These are phyloP conservation scores for Pharmacophagus antenor DNA, from an alignment of 2,888 invertebrate genomes.

Conservation along the genomic window DNA sequence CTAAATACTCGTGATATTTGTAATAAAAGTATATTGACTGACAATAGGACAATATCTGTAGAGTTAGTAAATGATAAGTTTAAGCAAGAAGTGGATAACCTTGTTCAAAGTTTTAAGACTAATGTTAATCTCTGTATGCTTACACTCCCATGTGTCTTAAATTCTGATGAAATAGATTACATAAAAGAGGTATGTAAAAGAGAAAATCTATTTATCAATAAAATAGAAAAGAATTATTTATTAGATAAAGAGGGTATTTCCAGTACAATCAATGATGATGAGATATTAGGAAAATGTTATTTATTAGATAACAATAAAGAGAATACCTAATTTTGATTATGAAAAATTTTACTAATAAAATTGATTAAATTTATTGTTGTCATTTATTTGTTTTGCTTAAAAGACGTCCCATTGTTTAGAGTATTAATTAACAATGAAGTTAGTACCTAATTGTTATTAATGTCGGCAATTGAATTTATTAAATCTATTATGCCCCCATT, in stretches of 20 bases:
- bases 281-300: slow-evolving; percentile 3
- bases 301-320: not conserved
- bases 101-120: slow-evolving; percentile 69
- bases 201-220: slow-evolving; percentile 68
- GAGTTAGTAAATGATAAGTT: slow-evolving; percentile 58
- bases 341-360: too few relatives aligned
- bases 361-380: too few relatives aligned
- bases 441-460: too few relatives aligned
- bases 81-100: slow-evolving; percentile 63
- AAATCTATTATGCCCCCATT: too few relatives aligned
- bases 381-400: not conserved
- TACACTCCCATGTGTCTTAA: slow-evolving; percentile 71
- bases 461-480: too few relatives aligned
- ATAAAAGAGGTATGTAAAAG: slow-evolving; percentile 67
- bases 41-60: slow-evolving; percentile 35
- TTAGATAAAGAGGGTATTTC: slow-evolving; percentile 40
- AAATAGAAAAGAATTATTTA: slow-evolving; percentile 43
- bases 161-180: slow-evolving; percentile 66
- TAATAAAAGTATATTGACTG: slow-evolving; percentile 48
- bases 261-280: slow-evolving; percentile 29
- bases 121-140: slow-evolving; percentile 65
- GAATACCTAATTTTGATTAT: not conserved
- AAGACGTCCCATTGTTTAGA: too few relatives aligned
- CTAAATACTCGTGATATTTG: slow-evolving; percentile 52
- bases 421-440: too few relatives aligned